Evolutionary conservation across 1,140 invertebrate genomes (phyloP).

Genomic region (Bombus polaris): DNA sequence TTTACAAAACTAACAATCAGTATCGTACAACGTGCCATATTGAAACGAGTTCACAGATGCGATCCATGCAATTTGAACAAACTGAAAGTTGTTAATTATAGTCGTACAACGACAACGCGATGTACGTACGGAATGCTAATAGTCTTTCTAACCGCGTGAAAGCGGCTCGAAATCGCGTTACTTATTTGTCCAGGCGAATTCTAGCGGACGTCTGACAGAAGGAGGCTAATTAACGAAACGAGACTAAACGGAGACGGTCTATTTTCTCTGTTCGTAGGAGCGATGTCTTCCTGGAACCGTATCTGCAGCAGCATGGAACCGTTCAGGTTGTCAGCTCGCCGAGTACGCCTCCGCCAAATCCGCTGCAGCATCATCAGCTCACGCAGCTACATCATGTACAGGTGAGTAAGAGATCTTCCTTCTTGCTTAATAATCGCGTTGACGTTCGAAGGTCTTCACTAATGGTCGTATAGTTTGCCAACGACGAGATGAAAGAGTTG

Average conservation of each 20-base stretch:
- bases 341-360: slow-evolving; percentile 79
- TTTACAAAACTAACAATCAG: background rate
- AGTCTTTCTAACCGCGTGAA: background rate
- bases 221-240: slow-evolving; percentile 27
- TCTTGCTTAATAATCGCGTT: background rate
- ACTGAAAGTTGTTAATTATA: slow-evolving; percentile 6
- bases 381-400: slow-evolving; percentile 82
- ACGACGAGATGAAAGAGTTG: background rate
- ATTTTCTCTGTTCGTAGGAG: slow-evolving; percentile 75
- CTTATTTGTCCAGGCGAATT: slow-evolving; percentile 7
- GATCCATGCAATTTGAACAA: background rate
- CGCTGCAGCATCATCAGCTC: slow-evolving; percentile 79
- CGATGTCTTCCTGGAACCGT: slow-evolving; percentile 82
- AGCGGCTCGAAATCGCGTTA: background rate
- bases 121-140: background rate
- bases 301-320: slow-evolving; percentile 79
- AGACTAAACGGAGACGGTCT: slow-evolving; percentile 11
- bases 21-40: background rate
- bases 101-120: background rate
- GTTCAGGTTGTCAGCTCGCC: slow-evolving; percentile 80
- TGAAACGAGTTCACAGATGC: background rate
- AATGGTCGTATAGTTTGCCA: too few species aligned
- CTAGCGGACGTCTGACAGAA: background rate
- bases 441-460: too few species aligned
- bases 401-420: slow-evolving; percentile 62